phyloP scores from a whole-genome alignment of 2,797 vertebrate species.

The Centropyge bicolor region DNA sequence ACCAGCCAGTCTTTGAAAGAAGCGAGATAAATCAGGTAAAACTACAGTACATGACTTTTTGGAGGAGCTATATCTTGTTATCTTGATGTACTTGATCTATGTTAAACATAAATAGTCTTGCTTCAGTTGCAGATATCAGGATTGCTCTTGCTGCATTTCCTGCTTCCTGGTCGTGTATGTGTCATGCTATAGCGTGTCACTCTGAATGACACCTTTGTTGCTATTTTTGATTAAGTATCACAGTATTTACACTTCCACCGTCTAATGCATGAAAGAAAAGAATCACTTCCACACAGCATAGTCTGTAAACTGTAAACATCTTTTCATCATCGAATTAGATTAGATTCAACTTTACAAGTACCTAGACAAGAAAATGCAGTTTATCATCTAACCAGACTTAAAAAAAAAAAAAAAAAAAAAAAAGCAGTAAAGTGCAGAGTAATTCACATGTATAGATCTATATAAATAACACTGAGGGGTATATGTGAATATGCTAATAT shows the following conservation, averaged over 20 bases:
- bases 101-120: background rate
- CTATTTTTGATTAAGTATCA: too few relatives aligned
- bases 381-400: too few relatives aligned
- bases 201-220: background rate
- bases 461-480: too few relatives aligned
- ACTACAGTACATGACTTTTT: background rate
- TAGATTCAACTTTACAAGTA: too few relatives aligned
- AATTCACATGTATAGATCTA: too few relatives aligned
- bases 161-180: background rate
- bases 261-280: background rate
- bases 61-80: background rate
- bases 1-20: background rate
- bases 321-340: constrained; percentile 9
- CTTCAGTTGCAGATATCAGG: background rate
- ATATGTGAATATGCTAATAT: too few relatives aligned
- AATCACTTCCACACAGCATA: background rate
- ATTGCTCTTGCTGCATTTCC: background rate
- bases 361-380: too few relatives aligned
- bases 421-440: too few relatives aligned
- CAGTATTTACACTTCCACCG: background rate
- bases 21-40: background rate
- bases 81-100: background rate
- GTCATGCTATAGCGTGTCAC: background rate
- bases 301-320: background rate
- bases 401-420: too few relatives aligned